Evolutionary conservation across 2,797 vertebrate species (phyloP), one percentile per base, ranked within the genome.

Genomic region (Myripristis jacobus): DNA sequence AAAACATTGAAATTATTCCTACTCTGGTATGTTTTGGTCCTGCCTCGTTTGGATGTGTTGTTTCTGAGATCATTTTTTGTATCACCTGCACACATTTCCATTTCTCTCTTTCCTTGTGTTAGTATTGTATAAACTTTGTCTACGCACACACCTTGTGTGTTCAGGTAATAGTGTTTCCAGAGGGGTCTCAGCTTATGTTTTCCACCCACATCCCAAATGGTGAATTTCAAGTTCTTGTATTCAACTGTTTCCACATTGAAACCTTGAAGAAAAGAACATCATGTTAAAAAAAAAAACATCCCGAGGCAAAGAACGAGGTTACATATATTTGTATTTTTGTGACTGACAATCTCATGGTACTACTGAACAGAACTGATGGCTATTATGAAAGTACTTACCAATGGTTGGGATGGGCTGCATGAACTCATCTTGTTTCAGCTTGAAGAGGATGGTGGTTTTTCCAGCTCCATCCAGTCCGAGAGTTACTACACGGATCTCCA

Each of bases 101-200:
- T 4, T 4, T 41, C 1, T 15, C 38, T 13, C 36, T 36, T 36
- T 36, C 34, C 11, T 10, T 12, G 34, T 36, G 11, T 36, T 36
- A 31, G 8, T 8, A 36, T 11, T 36, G 12, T 36, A 2, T 36
- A 36, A 36, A 36, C 19, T 22, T 18, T 19, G 3, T 10, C 3
- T 2, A 24, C n/a, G 25, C 0, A 71, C 3, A 34, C 93, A 99
- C 98, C 98, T 96, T 99, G 98, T 0, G 98, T 99, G 91, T 99
- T 99, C 48, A 99, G 95, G 82, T 98, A 99, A 89, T 99, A 99
- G 90, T 99, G 98, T 85, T 99, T 99, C 98, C 98, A 99, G n/a
- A 99, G 92, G 0, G 98, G 98, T 53, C 98, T 93, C 76, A 99
- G 95, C 87, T 99, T 99, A 55, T 99, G 98, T 83, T 99, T 99